Evolutionary conservation across 2,113 vertebrate species (phyloP).

Genomic region (Larimichthys polyactis): DNA sequence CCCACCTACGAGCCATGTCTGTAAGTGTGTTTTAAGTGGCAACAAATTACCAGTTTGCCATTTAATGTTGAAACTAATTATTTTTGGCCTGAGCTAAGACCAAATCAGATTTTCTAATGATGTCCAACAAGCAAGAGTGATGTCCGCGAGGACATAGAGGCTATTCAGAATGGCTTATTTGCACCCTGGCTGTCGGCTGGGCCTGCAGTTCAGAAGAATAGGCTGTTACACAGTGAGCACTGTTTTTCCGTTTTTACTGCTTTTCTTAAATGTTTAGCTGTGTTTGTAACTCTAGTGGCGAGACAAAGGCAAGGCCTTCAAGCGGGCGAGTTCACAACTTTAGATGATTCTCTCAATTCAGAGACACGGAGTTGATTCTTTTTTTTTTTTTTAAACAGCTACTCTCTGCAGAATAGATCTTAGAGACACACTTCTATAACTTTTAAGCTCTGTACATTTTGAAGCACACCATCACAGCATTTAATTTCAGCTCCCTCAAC

Average conservation of each 20-base stretch:
- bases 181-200: constrained; percentile 10
- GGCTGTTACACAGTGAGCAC: background rate
- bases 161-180: constrained; percentile 7
- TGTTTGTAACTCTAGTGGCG: constrained; percentile 6
- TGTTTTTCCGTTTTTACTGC: constrained; percentile 1
- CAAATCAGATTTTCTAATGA: constrained; percentile 44
- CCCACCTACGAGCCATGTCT: constrained; percentile 36
- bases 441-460: constrained; percentile 17
- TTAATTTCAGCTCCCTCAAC: background rate
- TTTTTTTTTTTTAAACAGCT: constrained; percentile 4
- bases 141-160: background rate
- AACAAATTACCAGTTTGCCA: background rate
- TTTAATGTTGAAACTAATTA: background rate
- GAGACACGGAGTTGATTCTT: background rate
- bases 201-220: constrained; percentile 9
- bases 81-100: constrained; percentile 19
- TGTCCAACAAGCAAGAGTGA: background rate
- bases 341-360: background rate
- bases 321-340: background rate
- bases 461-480: background rate
- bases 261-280: constrained; percentile 8
- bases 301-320: background rate
- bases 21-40: constrained; percentile 35
- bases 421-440: background rate
- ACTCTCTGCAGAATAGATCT: background rate